Evolutionary conservation across 2,888 invertebrate genomes (phyloP).

Genomic region (Bombylius discolor): DNA sequence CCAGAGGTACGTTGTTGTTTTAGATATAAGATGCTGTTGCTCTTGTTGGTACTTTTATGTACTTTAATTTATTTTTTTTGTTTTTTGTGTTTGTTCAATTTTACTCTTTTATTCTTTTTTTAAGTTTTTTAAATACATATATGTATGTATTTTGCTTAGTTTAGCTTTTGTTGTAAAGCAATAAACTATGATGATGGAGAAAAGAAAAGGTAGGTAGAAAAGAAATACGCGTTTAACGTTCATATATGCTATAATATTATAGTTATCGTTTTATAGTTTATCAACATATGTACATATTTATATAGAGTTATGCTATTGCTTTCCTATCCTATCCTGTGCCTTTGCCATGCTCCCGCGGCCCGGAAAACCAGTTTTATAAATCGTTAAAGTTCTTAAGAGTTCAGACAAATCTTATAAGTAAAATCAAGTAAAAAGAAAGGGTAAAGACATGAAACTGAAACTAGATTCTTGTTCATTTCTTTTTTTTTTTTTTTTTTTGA

Average conservation of each 20-base stretch:
- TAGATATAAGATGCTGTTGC: not conserved
- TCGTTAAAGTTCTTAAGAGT: conserved; percentile 8
- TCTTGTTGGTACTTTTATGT: not conserved
- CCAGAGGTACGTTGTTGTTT: conserved; percentile 5
- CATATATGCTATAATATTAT: not conserved
- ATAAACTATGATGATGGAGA: no score
- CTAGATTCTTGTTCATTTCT: conserved; percentile 9
- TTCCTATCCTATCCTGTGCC: no score
- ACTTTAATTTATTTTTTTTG: not conserved
- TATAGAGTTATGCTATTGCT: no score
- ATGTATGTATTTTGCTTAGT: no score
- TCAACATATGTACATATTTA: no score
- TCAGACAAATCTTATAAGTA: conserved; percentile 1
- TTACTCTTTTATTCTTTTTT: no score
- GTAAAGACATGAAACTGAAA: conserved; percentile 10
- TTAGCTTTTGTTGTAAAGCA: no score
- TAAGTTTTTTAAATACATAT: not conserved
- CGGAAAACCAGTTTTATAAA: conserved; percentile 8
- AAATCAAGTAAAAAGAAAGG: conserved; percentile 6
- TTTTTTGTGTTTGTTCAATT: no score
- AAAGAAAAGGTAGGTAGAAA: not conserved
- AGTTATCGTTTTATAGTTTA: no score
- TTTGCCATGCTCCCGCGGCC: conserved; percentile 4
- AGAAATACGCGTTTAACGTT: not conserved
- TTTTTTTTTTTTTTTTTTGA: not conserved